Evolutionary conservation across 1,140 invertebrate genomes (phyloP).

Genomic region (Macrostomum lignano): DNA sequence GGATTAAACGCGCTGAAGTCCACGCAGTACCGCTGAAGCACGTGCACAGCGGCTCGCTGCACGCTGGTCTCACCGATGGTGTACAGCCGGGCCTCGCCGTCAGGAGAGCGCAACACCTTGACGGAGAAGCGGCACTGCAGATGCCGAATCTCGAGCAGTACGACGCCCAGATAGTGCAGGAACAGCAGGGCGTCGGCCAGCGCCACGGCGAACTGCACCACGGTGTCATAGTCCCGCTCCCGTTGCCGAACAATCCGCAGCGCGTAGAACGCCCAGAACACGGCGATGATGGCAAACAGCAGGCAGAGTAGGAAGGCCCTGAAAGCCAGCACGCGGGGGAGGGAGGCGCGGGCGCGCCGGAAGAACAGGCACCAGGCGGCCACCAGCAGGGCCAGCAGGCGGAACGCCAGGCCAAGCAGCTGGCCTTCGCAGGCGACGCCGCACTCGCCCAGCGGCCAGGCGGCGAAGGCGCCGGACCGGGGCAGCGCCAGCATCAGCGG

Average conservation of each 20-base stretch:
- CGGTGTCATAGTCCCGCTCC: slow-evolving; percentile 28
- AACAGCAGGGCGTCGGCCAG: slow-evolving; percentile 68
- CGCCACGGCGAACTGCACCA: slow-evolving; percentile 62
- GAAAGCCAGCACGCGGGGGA: slow-evolving; percentile 71
- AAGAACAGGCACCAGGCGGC: slow-evolving; percentile 56
- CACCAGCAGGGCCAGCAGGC: slow-evolving; percentile 56
- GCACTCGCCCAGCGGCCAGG: slow-evolving; percentile 36
- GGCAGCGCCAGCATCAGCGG: no score
- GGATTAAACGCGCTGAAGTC: slow-evolving; percentile 88
- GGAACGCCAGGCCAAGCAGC: slow-evolving; percentile 60
- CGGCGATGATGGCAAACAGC: slow-evolving; percentile 63
- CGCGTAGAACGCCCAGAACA: slow-evolving; percentile 87
- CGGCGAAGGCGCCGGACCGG: no score
- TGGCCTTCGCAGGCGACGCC: slow-evolving; percentile 60
- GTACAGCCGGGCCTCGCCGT: slow-evolving; percentile 44
- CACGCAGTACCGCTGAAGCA: slow-evolving; percentile 71
- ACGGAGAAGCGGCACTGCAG: slow-evolving; percentile 60
- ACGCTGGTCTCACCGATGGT: slow-evolving; percentile 66
- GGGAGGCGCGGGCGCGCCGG: slow-evolving; percentile 35
- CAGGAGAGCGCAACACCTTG: slow-evolving; percentile 64
- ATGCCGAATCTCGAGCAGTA: slow-evolving; percentile 66
- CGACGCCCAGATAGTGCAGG: slow-evolving; percentile 68
- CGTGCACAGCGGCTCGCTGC: slow-evolving; percentile 67
- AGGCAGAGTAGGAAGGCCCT: slow-evolving; percentile 54
- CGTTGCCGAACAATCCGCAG: slow-evolving; percentile 41